A percentile compares a stretch with the other conserved stretches of the same genome.
Conservation (phyloP, 2,113 vertebrate genomes). For the Petrocephalus zakoni region DNA sequence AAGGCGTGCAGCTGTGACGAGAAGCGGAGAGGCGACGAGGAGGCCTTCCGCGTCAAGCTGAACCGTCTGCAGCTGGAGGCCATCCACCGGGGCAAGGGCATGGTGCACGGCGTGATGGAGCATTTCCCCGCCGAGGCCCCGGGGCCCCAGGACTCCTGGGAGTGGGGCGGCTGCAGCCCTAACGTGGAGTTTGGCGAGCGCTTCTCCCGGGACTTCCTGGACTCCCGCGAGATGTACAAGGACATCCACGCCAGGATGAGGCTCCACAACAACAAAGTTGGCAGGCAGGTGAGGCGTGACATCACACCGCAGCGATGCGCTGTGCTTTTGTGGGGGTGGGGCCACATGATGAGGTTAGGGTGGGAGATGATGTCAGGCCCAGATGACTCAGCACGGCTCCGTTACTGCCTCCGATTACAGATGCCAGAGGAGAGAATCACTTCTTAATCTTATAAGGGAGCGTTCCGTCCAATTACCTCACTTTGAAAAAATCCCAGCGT, state of each 20-base stretch:
- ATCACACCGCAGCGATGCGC: background rate
- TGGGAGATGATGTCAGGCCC: background rate
- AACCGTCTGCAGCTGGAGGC: slow-evolving; percentile 89
- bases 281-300: slow-evolving; percentile 82
- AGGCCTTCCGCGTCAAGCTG: slow-evolving; percentile 87
- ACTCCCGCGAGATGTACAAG: slow-evolving; percentile 89
- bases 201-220: slow-evolving; percentile 95
- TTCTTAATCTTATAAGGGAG: background rate
- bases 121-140: slow-evolving; percentile 75
- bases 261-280: slow-evolving; percentile 95
- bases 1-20: slow-evolving; percentile 87
- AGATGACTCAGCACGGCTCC: slow-evolving; percentile 8
- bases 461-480: background rate
- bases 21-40: slow-evolving; percentile 83
- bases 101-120: slow-evolving; percentile 93
- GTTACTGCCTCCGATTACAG: background rate
- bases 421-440: background rate
- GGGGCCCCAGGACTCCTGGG: slow-evolving; percentile 92
- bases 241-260: slow-evolving; percentile 97
- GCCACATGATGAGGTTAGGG: background rate
- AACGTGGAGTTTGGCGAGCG: slow-evolving; percentile 94
- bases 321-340: background rate
- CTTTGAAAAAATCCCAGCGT: background rate
- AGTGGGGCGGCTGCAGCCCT: slow-evolving; percentile 97
- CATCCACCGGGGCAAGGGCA: slow-evolving; percentile 88